phyloP scores from a whole-genome alignment of 53 echinoderm and acorn worm genomes.

The Crossaster papposus region DNA sequence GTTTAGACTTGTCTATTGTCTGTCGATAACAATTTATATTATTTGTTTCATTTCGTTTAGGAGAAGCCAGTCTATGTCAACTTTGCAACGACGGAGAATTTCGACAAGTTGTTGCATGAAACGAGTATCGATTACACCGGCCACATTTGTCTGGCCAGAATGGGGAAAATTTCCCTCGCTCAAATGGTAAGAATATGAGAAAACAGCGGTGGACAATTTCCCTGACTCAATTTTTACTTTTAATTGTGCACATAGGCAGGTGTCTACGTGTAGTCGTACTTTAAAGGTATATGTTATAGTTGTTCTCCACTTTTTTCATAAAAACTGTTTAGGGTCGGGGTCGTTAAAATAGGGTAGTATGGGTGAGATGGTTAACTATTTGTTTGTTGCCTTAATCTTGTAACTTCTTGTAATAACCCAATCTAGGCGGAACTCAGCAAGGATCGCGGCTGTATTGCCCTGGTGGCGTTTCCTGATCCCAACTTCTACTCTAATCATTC shows the following conservation, averaged over 20 bases:
- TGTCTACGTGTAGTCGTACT: no score
- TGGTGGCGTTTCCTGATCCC: conserved; percentile 83
- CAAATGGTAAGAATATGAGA: conserved; percentile 58
- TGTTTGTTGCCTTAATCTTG: no score
- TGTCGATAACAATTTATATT: no score
- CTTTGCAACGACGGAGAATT: conserved; percentile 77
- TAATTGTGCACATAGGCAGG: no score
- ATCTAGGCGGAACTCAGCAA: conserved; percentile 69
- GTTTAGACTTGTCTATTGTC: no score
- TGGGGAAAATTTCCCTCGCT: conserved; percentile 69
- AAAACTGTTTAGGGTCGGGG: no score
- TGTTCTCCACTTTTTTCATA: no score
- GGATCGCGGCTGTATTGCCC: conserved; percentile 64
- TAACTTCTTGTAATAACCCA: not conserved
- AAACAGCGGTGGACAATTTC: no score
- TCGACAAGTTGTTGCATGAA: conserved; percentile 4
- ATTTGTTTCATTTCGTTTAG: conserved; percentile 36
- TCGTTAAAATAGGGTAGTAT: no score
- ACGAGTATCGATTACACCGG: not conserved
- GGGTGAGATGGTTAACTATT: no score
- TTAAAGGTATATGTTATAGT: no score
- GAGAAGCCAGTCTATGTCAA: conserved; percentile 80
- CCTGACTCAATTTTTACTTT: no score
- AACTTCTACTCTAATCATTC: conserved; percentile 46
- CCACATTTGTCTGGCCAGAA: conserved; percentile 65